Base-by-base conservation (phyloP, 2,797 vertebrate genomes). In the Ambastaia sidthimunki region DNA sequence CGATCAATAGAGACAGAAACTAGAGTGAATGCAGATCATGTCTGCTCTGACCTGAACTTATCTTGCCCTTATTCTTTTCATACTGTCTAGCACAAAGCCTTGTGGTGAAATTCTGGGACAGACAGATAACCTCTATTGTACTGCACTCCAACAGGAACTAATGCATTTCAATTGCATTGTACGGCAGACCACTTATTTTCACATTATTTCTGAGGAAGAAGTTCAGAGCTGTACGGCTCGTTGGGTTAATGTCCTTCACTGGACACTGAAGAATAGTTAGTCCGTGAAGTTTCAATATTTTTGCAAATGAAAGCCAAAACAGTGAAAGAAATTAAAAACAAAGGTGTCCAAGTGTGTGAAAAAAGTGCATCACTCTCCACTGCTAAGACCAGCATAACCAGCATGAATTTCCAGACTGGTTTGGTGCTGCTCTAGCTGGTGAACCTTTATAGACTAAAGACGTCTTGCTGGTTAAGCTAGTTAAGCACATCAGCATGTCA, bases 1-100 rank as follows among this genome's bases (percentile, higher is more conserved):
- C 11, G 73, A 82, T 87, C 82, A 34, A 89, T 88, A 77, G 62
- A 76, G 71, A 84, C 66, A 57, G 71, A 82, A 84, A 86, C 76
- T 63, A 80, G 67, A 65, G 74, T 59, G 60, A 71, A 65, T 57
- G 68, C 68, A 72, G 74, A 65, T 37, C 34, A 52, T 31, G 31
- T 66, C 52, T 72, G 41, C 31, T 71, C 21, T 71, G 60, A 62
- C 21, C 50, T 54, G 52, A 78, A 79, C 76, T 55, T 60, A 71
- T 41, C 37, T 2, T 25, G 41, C 60, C 37, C 57, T 70, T 52
- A 44, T 25, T 7, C 52, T 60, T 55, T 67, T 44, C 11, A 47
- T 31, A 66, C 37, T 48, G 18, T 15, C 50, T 19, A 48, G 23
- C 44, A 57, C 37, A 76, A 59, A 57, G 21, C 37, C 37, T 54